Evolutionary conservation across 2,888 invertebrate genomes (phyloP).

Genomic region (Strigamia maritima): DNA sequence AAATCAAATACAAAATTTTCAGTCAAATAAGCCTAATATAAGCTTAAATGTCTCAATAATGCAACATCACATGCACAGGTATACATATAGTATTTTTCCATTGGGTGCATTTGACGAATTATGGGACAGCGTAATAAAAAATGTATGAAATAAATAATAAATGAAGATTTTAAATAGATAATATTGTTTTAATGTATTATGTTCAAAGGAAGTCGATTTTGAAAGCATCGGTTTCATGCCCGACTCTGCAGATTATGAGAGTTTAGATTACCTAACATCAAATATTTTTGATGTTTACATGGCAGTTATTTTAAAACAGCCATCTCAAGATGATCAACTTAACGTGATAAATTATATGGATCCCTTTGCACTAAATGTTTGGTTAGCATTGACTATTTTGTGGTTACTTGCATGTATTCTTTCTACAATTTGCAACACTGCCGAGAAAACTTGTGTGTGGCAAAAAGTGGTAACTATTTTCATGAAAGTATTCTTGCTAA

Average conservation of each 20-base stretch:
- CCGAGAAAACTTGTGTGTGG: background rate
- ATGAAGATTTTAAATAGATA: background rate
- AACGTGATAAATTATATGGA: background rate
- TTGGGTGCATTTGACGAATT: too few relatives aligned
- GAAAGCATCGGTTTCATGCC: background rate
- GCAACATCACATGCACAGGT: too few relatives aligned
- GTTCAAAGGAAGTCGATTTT: background rate
- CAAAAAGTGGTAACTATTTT: background rate
- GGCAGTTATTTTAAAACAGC: background rate
- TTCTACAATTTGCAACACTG: background rate
- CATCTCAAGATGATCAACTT: background rate
- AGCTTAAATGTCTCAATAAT: too few relatives aligned
- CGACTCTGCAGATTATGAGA: background rate
- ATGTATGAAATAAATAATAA: too few relatives aligned
- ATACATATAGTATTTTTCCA: too few relatives aligned
- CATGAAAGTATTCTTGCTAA: background rate
- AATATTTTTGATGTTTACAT: background rate
- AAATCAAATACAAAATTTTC: too few relatives aligned
- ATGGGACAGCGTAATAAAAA: too few relatives aligned
- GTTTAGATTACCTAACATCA: background rate
- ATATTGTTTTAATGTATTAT: too few relatives aligned
- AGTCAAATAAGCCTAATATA: too few relatives aligned
- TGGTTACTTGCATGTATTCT: background rate
- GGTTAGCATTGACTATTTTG: background rate
- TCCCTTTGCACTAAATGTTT: background rate